Evolutionary conservation across 1,140 invertebrate genomes (phyloP), one percentile per base, ranked within the genome.

Genomic region (Chironomus tepperi): DNA sequence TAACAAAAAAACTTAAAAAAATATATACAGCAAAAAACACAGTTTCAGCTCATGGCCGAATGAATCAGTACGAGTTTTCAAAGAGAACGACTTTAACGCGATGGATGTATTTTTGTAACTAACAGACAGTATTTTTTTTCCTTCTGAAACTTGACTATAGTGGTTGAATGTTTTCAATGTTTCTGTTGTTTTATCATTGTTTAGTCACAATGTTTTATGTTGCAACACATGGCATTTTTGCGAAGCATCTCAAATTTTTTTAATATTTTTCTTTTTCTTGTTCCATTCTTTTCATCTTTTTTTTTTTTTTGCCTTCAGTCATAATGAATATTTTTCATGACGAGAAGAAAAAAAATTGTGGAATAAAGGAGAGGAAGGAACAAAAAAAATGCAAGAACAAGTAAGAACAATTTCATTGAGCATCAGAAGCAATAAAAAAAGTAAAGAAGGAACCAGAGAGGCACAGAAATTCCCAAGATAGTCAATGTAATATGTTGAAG

Each of bases 1-100:
- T 34, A 34, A 34, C 24, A 34, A 57, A 67, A 67, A 19, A 67
- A 18, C n/a, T 67, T 15, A 67, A 67, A 16, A 16, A 67, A 67
- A 67, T 15, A 67, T n/a, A 67, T 16, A 16, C 15, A 67, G n/a
- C 43, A 47, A 67, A 67, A 67, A 67, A 18, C 47, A 57, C 47
- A 57, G 47, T 57, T 16, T 67, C 16, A 67, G 16, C 64, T 67
- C 64, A 67, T 67, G 64, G 64, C 64, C 64, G 64, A 67, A 12
- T 57, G 47, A 12, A 18, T 67, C 64, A 67, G 64, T 67, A 67
- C 64, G 16, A 67, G n/a, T 67, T 18, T 67, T 18, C 24, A 67
- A 67, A 67, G 15, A 67, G 64, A 15, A 67, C 64, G 64, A 67
- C 16, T 67, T 67, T 15, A 15, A 67, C 64, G 7, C 64, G 16